Conservation (phyloP, 2,888 invertebrate genomes). For the Deilephila porcellus region DNA sequence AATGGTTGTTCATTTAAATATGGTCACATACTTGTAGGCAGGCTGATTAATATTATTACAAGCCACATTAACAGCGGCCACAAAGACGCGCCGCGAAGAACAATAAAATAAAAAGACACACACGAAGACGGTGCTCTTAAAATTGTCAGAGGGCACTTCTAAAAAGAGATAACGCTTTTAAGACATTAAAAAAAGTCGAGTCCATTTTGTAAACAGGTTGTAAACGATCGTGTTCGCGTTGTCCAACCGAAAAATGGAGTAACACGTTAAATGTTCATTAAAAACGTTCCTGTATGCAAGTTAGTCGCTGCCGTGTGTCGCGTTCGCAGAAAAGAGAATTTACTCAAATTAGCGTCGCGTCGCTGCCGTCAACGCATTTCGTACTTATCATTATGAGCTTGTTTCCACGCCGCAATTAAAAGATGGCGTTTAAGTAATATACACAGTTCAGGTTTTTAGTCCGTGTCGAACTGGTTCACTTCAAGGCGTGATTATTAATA, state of each 20-base stretch:
- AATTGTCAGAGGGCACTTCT: constrained; percentile 73
- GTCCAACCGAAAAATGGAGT: constrained; percentile 52
- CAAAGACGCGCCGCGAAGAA: constrained; percentile 50
- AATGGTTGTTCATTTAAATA: neutral
- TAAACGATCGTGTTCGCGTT: constrained; percentile 67
- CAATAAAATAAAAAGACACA: constrained; percentile 56
- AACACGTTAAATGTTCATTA: constrained; percentile 52
- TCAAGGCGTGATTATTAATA: neutral
- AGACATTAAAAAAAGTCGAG: constrained; percentile 67
- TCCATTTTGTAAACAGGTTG: constrained; percentile 77
- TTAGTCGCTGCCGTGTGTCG: constrained; percentile 1
- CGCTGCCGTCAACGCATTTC: constrained; percentile 2
- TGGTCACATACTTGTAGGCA: constrained; percentile 6
- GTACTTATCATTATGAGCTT: constrained; percentile 21
- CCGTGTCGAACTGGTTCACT: too few relatives aligned
- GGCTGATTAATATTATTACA: constrained; percentile 71
- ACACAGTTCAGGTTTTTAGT: neutral
- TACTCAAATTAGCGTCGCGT: constrained; percentile 12
- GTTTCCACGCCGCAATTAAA: constrained; percentile 10
- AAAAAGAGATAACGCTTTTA: constrained; percentile 73
- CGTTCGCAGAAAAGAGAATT: constrained; percentile 21
- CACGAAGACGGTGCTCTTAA: constrained; percentile 56
- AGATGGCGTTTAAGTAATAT: neutral
- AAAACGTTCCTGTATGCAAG: constrained; percentile 37
- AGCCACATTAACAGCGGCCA: constrained; percentile 59